Base-by-base conservation (phyloP, 2,888 invertebrate species). In the Spodoptera littoralis region DNA sequence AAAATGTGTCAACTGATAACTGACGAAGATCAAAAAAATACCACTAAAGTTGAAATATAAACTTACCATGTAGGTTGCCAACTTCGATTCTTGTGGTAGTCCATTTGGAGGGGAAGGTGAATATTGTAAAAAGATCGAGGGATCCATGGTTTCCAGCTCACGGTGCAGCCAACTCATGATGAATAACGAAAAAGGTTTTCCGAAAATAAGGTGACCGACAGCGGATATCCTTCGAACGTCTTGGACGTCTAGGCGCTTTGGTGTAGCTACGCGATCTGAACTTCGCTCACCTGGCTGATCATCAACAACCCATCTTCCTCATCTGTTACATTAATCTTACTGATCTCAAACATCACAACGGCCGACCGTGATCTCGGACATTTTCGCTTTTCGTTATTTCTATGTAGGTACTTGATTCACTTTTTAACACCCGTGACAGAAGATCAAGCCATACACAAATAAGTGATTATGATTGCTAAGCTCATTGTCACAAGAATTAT, bases 21-120 rank as follows among this genome's bases (percentile, higher is more conserved):
- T 51, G 49, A 60, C 13, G 52, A 9, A 53, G 4, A 59, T n/a
- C 36, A 5, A 36, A 9, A 36, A 36, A 48, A 51, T 5, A 36
- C 47, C 24, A 45, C 11, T 11, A 46, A 68, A 58, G 24, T 45
- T 49, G 41, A 27, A 44, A 53, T 58, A 43, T 27, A 9, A 43
- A 46, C 83, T 78, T 79, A 97, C 97, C 97, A 97, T 97, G 88
- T 98, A 98, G 69, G 97, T 97, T 66, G 97, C 97, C 88, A 98
- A 94, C 92, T 98, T 98, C 68, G 97, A 98, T 92, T 98, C 97
- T 90, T 97, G 96, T 52, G 97, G 97, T 83, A 97, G 96, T 84
- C 97, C 97, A 93, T 96, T 96, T 63, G 96, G 95, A 70, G 96
- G 95, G 67, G 96, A 65, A 8, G 73, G 76, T 30, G 70, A 95